phyloP scores from a whole-genome alignment of 1,140 invertebrate genomes.

The Melitaea cinxia region DNA sequence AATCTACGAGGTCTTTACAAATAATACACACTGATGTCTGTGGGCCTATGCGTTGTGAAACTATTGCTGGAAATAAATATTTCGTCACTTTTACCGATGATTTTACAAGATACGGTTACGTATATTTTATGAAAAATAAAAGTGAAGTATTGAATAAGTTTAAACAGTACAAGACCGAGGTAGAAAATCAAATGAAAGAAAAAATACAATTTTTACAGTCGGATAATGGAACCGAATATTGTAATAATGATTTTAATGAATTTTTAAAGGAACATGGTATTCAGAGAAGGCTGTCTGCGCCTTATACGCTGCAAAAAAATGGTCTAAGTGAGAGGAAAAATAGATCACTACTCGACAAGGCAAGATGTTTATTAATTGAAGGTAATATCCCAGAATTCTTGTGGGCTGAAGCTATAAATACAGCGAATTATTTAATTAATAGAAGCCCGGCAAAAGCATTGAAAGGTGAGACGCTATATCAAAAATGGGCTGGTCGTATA shows the following conservation, averaged over 20 bases:
- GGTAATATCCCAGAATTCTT: no score
- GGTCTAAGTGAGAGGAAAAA: no score
- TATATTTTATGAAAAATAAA: slow-evolving; percentile 71
- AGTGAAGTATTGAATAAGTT: slow-evolving; percentile 58
- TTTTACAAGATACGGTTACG: slow-evolving; percentile 50
- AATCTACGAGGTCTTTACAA: slow-evolving; percentile 48
- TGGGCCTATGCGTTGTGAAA: slow-evolving; percentile 54
- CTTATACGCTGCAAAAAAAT: no score
- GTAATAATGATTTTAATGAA: slow-evolving; percentile 34
- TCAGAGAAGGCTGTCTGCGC: no score
- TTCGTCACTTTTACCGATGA: slow-evolving; percentile 71
- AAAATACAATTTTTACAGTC: slow-evolving; percentile 46
- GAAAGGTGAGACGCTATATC: no score
- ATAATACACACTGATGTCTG: slow-evolving; percentile 68
- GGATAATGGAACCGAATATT: slow-evolving; percentile 44
- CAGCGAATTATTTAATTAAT: no score
- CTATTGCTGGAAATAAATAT: slow-evolving; percentile 58
- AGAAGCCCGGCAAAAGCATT: no score
- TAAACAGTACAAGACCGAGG: slow-evolving; percentile 33
- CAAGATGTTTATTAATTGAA: no score
- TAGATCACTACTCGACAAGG: no score
- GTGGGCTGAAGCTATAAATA: no score
- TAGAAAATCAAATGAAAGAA: slow-evolving; percentile 34
- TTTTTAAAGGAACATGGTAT: slow-evolving; percentile 13
- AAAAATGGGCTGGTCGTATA: no score